Conservation (phyloP, 2,113 vertebrate species). For the Urocitellus parryii region DNA sequence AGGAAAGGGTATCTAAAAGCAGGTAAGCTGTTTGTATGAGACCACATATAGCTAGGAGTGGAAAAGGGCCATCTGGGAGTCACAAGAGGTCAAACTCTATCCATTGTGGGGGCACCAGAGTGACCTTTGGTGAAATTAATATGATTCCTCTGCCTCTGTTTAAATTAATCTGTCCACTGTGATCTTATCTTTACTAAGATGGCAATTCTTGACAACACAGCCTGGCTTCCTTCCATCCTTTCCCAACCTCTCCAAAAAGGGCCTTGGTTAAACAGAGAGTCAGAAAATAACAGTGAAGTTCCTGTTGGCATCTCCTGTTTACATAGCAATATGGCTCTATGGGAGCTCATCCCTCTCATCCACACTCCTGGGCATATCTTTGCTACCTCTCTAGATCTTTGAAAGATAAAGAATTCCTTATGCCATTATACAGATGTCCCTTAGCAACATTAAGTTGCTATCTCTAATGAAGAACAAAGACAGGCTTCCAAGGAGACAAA, state of each 20-base stretch:
- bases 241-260: background rate
- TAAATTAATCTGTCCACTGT: background rate
- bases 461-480: conserved; percentile 47
- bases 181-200: background rate
- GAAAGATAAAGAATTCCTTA: background rate
- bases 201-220: background rate
- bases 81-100: background rate
- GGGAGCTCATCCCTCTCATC: background rate
- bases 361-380: background rate
- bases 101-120: background rate
- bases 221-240: background rate
- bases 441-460: background rate
- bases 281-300: background rate
- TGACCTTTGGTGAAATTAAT: background rate
- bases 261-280: background rate
- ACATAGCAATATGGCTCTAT: background rate
- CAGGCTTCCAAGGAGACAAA: background rate
- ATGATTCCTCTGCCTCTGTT: background rate
- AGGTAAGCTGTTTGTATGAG: background rate
- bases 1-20: background rate
- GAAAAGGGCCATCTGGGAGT: background rate
- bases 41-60: background rate
- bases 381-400: background rate
- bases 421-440: background rate
- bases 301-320: background rate